Percentiles rank a stretch among this genome's conserved stretches.
Conservation (phyloP, 2,797 vertebrate genomes). For the Labeo calbasu region DNA sequence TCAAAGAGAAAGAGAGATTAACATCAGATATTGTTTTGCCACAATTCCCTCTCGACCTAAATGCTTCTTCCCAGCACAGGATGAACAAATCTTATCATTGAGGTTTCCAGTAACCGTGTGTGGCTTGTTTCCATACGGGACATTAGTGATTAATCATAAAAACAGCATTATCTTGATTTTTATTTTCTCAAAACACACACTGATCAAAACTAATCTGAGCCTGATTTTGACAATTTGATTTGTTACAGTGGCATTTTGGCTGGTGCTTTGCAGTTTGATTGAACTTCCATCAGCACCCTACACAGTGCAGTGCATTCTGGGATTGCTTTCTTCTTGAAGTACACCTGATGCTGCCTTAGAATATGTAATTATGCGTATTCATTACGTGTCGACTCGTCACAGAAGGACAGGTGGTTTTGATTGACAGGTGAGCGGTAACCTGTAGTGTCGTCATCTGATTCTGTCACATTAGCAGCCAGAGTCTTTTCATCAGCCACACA, state of each 20-base stretch:
- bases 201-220: background rate
- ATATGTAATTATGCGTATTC: background rate
- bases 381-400: too few relatives aligned
- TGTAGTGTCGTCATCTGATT: constrained; percentile 32
- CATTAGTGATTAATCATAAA: background rate
- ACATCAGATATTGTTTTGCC: constrained; percentile 12
- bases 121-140: background rate
- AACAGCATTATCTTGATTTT: background rate
- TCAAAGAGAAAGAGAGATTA: background rate
- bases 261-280: constrained; percentile 33
- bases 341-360: background rate
- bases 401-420: constrained; percentile 8
- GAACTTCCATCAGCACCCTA: constrained; percentile 26
- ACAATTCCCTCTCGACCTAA: background rate
- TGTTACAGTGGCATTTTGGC: background rate
- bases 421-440: constrained; percentile 22
- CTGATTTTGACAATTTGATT: background rate
- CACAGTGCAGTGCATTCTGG: background rate
- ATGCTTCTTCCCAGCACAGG: constrained; percentile 27
- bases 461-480: constrained; percentile 47
- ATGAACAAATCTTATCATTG: constrained; percentile 11
- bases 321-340: background rate
- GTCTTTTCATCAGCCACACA: constrained; percentile 50
- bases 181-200: background rate
- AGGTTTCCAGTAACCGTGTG: constrained; percentile 19